Conservation (phyloP, 2,888 invertebrate genomes). For the Ennomos erosarius region DNA sequence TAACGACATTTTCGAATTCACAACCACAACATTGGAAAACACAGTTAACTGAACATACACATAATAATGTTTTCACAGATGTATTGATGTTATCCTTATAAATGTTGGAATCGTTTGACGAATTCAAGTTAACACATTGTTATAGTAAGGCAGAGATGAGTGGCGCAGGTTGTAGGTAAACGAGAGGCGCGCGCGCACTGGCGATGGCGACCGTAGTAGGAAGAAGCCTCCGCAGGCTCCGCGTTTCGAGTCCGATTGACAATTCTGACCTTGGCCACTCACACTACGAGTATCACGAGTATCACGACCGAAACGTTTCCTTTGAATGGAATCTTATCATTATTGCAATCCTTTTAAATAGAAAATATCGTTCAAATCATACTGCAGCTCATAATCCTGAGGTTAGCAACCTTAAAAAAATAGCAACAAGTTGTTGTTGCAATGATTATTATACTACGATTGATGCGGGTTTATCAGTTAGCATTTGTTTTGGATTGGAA, state of each 20-base stretch:
- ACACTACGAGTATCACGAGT: slow-evolving; percentile 52
- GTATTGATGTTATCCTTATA: slow-evolving; percentile 21
- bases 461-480: slow-evolving; percentile 1
- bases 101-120: slow-evolving; percentile 31
- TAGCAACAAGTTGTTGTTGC: slow-evolving; percentile 3
- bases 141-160: slow-evolving; percentile 31
- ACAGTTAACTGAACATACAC: background rate
- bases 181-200: slow-evolving; percentile 54
- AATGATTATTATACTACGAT: slow-evolving; percentile 26
- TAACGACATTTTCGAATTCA: slow-evolving; percentile 33
- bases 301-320: slow-evolving; percentile 43
- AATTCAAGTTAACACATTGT: slow-evolving; percentile 25
- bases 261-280: slow-evolving; percentile 69
- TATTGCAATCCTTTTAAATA: slow-evolving; percentile 19
- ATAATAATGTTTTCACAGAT: no score
- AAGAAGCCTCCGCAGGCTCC: slow-evolving; percentile 61
- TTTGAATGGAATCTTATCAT: slow-evolving; percentile 48
- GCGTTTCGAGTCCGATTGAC: slow-evolving; percentile 57
- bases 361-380: slow-evolving; percentile 8
- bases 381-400: slow-evolving; percentile 11
- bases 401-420: slow-evolving; percentile 19
- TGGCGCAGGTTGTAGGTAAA: slow-evolving; percentile 37
- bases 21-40: slow-evolving; percentile 30
- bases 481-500: slow-evolving; percentile 34
- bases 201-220: slow-evolving; percentile 51